Conservation (phyloP, 2,113 vertebrate species). For the Protomyctophum bolini region DNA sequence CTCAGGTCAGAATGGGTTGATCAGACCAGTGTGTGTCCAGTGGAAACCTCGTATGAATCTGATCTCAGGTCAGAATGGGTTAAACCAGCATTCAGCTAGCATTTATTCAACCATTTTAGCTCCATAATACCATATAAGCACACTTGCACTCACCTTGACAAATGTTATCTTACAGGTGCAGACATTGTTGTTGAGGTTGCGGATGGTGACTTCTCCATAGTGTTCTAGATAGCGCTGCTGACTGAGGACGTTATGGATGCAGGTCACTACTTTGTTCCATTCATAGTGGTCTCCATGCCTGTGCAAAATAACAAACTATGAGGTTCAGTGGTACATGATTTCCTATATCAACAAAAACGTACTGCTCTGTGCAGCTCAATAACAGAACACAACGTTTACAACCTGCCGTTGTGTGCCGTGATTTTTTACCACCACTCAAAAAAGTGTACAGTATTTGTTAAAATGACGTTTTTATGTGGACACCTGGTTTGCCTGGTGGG, state of each 20-base stretch:
- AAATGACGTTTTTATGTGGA: too few species aligned
- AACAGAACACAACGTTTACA: too few species aligned
- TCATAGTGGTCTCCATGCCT: conserved; percentile 92
- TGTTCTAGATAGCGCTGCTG: conserved; percentile 93
- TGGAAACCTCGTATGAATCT: too few species aligned
- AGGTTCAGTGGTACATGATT: neutral
- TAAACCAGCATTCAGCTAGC: neutral
- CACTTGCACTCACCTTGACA: conserved; percentile 81
- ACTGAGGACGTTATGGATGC: conserved; percentile 92
- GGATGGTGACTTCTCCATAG: conserved; percentile 90
- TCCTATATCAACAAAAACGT: neutral
- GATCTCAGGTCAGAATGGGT: neutral
- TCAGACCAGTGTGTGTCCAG: too few species aligned
- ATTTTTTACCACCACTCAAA: too few species aligned
- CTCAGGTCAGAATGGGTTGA: too few species aligned
- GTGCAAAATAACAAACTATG: neutral
- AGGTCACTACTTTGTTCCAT: conserved; percentile 95
- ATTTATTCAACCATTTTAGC: neutral
- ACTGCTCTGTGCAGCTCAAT: too few species aligned
- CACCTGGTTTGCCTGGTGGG: too few species aligned
- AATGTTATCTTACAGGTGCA: conserved; percentile 93
- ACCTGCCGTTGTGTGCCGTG: too few species aligned
- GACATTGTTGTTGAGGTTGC: conserved; percentile 81
- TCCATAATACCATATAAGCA: neutral
- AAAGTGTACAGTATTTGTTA: too few species aligned